Evolutionary conservation across 2,113 vertebrate species (phyloP).

Genomic region (Hippopotamus amphibius): DNA sequence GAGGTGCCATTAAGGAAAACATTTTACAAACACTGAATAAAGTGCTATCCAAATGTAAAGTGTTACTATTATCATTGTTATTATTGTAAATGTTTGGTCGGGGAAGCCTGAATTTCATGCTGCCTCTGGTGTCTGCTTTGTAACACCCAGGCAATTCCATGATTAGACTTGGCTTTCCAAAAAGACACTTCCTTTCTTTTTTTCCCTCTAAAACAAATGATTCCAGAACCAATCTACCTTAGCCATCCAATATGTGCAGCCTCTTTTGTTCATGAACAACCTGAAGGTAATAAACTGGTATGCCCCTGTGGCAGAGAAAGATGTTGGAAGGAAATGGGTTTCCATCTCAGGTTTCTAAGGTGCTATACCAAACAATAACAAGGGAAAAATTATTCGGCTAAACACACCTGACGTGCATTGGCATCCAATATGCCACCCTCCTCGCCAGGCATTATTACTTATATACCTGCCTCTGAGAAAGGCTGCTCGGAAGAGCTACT

Average conservation of each 20-base stretch:
- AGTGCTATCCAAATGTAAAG: not conserved
- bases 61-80: not conserved
- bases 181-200: slow-evolving; percentile 36
- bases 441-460: slow-evolving; percentile 73
- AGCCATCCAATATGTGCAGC: slow-evolving; percentile 73
- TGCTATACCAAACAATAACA: slow-evolving; percentile 67
- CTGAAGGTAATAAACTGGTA: slow-evolving; percentile 44
- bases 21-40: not conserved
- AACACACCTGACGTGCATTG: slow-evolving; percentile 54
- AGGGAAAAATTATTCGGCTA: slow-evolving; percentile 76
- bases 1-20: not conserved
- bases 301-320: slow-evolving; percentile 57
- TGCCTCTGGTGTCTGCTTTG: slow-evolving; percentile 7
- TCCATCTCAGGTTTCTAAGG: slow-evolving; percentile 67
- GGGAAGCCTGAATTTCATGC: slow-evolving; percentile 23
- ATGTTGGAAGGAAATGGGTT: slow-evolving; percentile 53
- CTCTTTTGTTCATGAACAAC: slow-evolving; percentile 67
- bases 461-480: slow-evolving; percentile 67
- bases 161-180: slow-evolving; percentile 50
- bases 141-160: slow-evolving; percentile 14
- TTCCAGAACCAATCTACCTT: slow-evolving; percentile 73
- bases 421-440: slow-evolving; percentile 72
- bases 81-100: not conserved
- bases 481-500: slow-evolving; percentile 46
- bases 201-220: slow-evolving; percentile 71